These are phyloP conservation scores for Acanthisitta chloris DNA, from an alignment of 2,113 vertebrate genomes.

Conservation along the genomic window DNA sequence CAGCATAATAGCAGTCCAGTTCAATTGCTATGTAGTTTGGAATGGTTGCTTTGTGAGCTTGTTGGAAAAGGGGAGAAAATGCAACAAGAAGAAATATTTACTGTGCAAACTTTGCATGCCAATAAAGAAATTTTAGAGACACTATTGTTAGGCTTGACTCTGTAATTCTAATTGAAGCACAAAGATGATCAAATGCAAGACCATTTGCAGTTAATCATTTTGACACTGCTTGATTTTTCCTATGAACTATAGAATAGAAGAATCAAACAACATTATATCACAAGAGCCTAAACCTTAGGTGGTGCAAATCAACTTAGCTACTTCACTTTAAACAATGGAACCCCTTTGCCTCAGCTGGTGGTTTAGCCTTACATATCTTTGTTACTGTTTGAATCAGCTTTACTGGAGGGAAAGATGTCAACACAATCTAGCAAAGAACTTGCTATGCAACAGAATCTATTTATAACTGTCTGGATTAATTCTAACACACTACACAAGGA, in stretches of 20 bases:
- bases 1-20: slow-evolving; percentile 28
- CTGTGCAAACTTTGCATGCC: slow-evolving; percentile 2
- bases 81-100: slow-evolving; percentile 24
- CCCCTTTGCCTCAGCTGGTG: background rate
- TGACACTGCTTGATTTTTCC: slow-evolving; percentile 17
- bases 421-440: background rate
- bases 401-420: background rate
- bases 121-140: slow-evolving; percentile 64
- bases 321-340: background rate
- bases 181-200: slow-evolving; percentile 45
- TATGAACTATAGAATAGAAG: background rate
- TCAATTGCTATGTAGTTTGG: slow-evolving; percentile 59
- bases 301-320: slow-evolving; percentile 17
- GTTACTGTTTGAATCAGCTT: background rate
- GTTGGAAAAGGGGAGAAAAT: slow-evolving; percentile 22
- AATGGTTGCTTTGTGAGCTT: slow-evolving; percentile 55
- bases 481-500: background rate
- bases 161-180: slow-evolving; percentile 43
- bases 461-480: background rate
- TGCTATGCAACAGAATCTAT: background rate
- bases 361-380: background rate
- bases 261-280: background rate
- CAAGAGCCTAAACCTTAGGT: slow-evolving; percentile 5
- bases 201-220: slow-evolving; percentile 48
- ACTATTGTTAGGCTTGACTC: slow-evolving; percentile 28